Evolutionary conservation across 2,113 vertebrate species (phyloP), one percentile per base, ranked within the genome.

Genomic region (Percopsis transmontana): DNA sequence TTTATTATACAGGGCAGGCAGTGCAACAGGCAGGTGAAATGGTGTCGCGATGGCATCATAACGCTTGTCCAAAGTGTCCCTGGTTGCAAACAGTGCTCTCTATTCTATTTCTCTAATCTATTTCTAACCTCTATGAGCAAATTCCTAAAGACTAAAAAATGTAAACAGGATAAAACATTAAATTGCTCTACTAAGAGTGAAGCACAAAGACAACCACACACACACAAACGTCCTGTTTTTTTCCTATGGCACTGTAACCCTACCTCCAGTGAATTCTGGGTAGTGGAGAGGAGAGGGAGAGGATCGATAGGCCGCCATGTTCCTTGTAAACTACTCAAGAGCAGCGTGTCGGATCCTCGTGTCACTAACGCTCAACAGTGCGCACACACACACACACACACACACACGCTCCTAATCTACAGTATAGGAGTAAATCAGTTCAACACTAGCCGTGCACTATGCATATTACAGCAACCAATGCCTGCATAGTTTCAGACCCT

Each of bases 251-350:
- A 5, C 45, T 83, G 85, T 82, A 87, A 88, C 79, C 40, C 33
- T 54, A 86, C 51, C 33, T 33, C 70, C 61, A 51, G 41, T 60
- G 66, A 66, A 72, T 81, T 77, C 74, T 73, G 62, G 65, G 47
- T 55, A 70, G 50, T 48, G 58, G 4, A 12, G 65, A 20, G 23
- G 15, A 1, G 24, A 45, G 56, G 21, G 52, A 69, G 71, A 23
- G n/a, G 40, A 89, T 89, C 86, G 11, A 89, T 88, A 16, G 14
- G 70, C 81, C 77, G 51, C 78, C 71, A 74, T 83, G 82, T 84
- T 83, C 51, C 62, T 77, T 80, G 80, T 85, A 77, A 80, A 87
- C 80, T 68, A 71, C 74, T 77, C 80, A 80, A 85, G 68, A 77
- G 38, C 72, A 63, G 63, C 62, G 45, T 27, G 63, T 76, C 70